phyloP scores from a whole-genome alignment of 1,140 invertebrate species.

The Campoletis sonorensis region DNA sequence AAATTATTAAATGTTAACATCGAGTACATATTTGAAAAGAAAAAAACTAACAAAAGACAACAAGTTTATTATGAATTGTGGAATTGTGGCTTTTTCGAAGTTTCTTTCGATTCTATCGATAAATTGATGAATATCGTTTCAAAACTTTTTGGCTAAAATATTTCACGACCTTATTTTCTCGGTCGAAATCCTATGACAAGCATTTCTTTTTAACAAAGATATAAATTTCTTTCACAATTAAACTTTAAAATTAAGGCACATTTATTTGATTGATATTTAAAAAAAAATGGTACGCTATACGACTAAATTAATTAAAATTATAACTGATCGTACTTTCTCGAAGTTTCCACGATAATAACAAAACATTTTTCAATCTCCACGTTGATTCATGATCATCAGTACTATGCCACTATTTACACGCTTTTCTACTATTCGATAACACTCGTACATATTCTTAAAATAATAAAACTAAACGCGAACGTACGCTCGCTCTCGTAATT shows the following conservation, averaged over 20 bases:
- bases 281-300: not conserved
- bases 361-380: conserved; percentile 16
- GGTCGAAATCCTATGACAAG: not conserved
- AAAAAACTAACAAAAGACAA: not conserved
- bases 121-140: too few species aligned
- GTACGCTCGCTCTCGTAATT: not conserved
- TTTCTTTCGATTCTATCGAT: too few species aligned
- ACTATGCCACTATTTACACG: conserved; percentile 43
- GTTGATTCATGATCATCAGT: conserved; percentile 33
- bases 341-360: conserved; percentile 1
- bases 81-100: too few species aligned
- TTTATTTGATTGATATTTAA: not conserved
- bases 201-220: not conserved
- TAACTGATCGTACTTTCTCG: not conserved
- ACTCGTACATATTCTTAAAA: conserved; percentile 23
- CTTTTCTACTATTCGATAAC: conserved; percentile 20
- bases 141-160: not conserved
- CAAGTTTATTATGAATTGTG: too few species aligned
- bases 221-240: not conserved
- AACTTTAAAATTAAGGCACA: not conserved
- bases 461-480: conserved; percentile 3
- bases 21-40: conserved; percentile 46
- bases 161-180: not conserved
- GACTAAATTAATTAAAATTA: not conserved
- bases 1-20: conserved; percentile 45